Evolutionary conservation across 2,113 vertebrate genomes (phyloP), one percentile per base, ranked within the genome.

Genomic region (Oxygymnocypris stewartii): DNA sequence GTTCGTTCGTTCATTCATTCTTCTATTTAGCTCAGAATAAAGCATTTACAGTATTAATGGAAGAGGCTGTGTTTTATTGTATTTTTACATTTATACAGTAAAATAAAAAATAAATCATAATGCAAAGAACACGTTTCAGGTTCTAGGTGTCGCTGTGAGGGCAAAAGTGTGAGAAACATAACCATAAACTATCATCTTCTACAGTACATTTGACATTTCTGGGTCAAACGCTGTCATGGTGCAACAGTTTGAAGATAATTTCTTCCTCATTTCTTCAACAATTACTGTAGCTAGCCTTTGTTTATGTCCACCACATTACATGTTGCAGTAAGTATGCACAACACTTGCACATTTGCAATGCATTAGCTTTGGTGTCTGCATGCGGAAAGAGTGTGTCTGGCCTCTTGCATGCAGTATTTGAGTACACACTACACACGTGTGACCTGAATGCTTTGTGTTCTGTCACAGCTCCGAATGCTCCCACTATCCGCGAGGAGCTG

Each of bases 401-500:
- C 12, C 61, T 16, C 11, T 8, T 74, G 71, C 37, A 4, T 23
- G 37, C 12, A 31, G 63, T 20, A 2, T 54, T 7, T 54, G 51
- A 54, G 51, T 20, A 6, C 6, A 7, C 20, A 16, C 49, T 51
- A 12, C 12, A 49, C 4, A 49, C 13, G 47, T 63, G 59, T 67
- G 28, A 78, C 14, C 51, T 7, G 2, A 13, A 20, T 47, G 35
- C 20, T 65, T 85, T 88, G 85, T 73, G 44, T 4, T n/a, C 0
- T 88, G 2, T 87, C 89, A 81, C 95, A 99, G 98, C 98, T 85
- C 98, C 98, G 76, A 97, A 96, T 93, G 96, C 97, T 61, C 97
- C 98, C 47, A 95, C 94, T 61, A 99, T 99, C 92, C 95, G 98
- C 47, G 97, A 97, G 94, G 98, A 99, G 90, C 95, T 99, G 82